phyloP scores from a whole-genome alignment of 2,797 vertebrate species.

The Thaleichthys pacificus region DNA sequence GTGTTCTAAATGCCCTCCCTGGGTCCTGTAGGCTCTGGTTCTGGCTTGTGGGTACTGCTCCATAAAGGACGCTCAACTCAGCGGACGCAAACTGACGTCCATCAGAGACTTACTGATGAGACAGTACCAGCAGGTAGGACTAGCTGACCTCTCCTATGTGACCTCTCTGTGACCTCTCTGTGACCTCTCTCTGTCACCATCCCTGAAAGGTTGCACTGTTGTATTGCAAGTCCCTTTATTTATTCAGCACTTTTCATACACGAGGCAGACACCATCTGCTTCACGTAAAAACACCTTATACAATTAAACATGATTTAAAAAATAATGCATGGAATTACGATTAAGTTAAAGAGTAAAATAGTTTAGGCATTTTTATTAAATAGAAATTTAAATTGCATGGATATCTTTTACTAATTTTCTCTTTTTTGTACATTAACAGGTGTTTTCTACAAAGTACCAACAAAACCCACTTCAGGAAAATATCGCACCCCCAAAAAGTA shows the following conservation, averaged over 20 bases:
- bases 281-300: too few species aligned
- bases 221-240: too few species aligned
- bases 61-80: conserved; percentile 85
- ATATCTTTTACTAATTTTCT: neutral
- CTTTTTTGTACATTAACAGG: conserved; percentile 60
- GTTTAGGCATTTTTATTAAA: neutral
- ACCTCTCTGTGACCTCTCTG: neutral
- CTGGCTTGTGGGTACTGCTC: conserved; percentile 75
- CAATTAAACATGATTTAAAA: too few species aligned
- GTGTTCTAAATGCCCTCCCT: neutral
- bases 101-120: conserved; percentile 87
- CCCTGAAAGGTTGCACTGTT: too few species aligned
- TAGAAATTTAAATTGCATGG: neutral
- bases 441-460: conserved; percentile 72
- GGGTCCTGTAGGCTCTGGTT: conserved; percentile 79
- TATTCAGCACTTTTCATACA: too few species aligned
- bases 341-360: too few species aligned
- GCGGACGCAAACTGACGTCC: conserved; percentile 80
- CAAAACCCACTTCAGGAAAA: conserved; percentile 62
- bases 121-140: conserved; percentile 82
- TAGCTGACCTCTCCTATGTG: neutral
- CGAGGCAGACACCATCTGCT: too few species aligned
- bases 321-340: too few species aligned
- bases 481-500: conserved; percentile 60
- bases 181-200: too few species aligned